These are phyloP conservation scores for Otolemur garnettii DNA, from an alignment of 2,113 vertebrate species.

Conservation along the genomic window DNA sequence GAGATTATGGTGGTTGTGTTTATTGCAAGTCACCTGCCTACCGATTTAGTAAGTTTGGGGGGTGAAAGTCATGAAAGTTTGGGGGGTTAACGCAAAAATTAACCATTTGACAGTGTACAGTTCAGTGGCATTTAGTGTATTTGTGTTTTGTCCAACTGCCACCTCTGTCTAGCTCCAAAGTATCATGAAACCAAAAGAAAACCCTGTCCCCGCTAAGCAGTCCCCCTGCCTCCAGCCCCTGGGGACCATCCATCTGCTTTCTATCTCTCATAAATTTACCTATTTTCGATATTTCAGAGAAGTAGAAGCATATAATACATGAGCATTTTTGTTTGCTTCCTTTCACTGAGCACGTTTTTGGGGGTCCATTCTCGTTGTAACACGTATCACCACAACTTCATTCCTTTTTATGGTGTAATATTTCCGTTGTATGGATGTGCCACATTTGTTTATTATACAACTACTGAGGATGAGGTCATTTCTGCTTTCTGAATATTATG, in stretches of 20 bases:
- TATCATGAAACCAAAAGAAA: background rate
- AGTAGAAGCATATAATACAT: background rate
- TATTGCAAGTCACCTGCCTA: background rate
- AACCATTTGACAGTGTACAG: background rate
- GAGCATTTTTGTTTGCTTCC: background rate
- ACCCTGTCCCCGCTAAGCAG: background rate
- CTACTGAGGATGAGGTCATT: background rate
- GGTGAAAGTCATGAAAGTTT: background rate
- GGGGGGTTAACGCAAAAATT: background rate
- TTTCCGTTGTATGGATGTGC: rapidly evolving
- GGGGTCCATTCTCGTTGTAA: background rate
- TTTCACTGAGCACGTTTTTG: background rate
- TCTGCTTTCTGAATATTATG: background rate
- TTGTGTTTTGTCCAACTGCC: background rate
- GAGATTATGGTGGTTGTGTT: background rate
- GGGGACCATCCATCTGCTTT: background rate
- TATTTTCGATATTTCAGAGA: background rate
- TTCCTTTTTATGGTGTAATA: background rate
- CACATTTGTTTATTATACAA: background rate
- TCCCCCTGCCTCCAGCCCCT: background rate
- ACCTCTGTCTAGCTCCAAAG: background rate
- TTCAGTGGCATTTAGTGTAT: background rate
- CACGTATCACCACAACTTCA: background rate
- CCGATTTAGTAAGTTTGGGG: background rate
- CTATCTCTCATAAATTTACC: background rate